phyloP scores from a whole-genome alignment of 2,797 vertebrate genomes.

The Propithecus deckenii region DNA sequence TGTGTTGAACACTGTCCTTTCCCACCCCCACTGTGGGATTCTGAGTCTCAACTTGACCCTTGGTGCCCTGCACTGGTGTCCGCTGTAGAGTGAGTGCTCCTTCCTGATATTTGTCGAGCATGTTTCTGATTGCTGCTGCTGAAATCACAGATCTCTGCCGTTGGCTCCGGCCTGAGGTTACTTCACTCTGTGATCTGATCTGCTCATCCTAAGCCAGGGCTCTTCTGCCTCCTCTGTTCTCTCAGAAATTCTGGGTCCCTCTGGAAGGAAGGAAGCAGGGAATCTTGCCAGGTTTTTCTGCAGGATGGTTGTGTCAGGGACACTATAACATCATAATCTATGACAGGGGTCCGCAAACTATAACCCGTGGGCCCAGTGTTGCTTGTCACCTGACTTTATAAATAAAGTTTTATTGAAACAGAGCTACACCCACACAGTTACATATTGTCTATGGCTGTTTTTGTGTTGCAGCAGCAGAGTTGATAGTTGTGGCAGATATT shows the following conservation, averaged over 20 bases:
- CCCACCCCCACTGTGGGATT: not conserved
- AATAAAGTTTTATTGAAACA: not conserved
- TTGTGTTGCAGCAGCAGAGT: not conserved
- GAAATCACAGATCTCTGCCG: not conserved
- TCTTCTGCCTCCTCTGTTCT: not conserved
- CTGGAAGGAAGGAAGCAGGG: not conserved
- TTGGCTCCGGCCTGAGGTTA: not conserved
- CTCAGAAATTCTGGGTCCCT: not conserved
- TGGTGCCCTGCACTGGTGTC: too few relatives aligned
- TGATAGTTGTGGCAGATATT: not conserved
- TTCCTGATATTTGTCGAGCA: not conserved
- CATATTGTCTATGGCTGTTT: not conserved
- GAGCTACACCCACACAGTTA: not conserved
- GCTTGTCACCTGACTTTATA: not conserved
- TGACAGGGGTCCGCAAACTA: not conserved
- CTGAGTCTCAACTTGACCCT: not conserved
- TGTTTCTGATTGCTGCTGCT: not conserved
- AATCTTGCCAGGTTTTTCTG: not conserved
- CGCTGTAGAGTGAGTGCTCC: not conserved
- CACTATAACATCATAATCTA: too few relatives aligned
- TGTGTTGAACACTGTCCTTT: not conserved
- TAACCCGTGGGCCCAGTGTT: not conserved
- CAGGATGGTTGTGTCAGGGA: not conserved
- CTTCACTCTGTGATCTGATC: not conserved
- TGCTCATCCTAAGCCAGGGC: not conserved